These are phyloP conservation scores for Vulpes vulpes DNA, from an alignment of 2,113 vertebrate genomes.

Conservation along the genomic window DNA sequence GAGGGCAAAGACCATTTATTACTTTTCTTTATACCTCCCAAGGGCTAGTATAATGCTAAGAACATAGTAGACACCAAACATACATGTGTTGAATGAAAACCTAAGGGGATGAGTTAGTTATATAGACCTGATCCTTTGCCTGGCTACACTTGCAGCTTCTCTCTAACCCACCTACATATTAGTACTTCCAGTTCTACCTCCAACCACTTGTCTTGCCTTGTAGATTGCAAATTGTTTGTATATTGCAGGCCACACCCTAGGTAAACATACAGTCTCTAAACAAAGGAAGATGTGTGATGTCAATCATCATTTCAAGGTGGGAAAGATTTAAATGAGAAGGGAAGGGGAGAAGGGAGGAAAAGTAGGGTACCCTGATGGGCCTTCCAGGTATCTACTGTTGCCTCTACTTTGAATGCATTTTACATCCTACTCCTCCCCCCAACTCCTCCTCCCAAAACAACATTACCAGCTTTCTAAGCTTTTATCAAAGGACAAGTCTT, in stretches of 20 bases:
- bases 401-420: not conserved
- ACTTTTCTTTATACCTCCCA: not conserved
- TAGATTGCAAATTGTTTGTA: not conserved
- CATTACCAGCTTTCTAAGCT: not conserved
- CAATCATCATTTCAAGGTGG: not conserved
- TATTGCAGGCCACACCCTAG: not conserved
- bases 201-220: not conserved
- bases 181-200: not conserved
- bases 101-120: accelerated
- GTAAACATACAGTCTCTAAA: not conserved
- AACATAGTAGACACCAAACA: not conserved
- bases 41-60: not conserved
- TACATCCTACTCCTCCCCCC: too few relatives aligned
- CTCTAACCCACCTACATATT: not conserved
- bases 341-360: too few relatives aligned
- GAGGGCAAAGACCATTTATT: not conserved
- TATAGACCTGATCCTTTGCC: not conserved
- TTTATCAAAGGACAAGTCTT: not conserved
- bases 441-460: not conserved
- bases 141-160: not conserved
- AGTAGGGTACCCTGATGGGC: not conserved
- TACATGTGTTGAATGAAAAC: not conserved
- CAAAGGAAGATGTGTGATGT: not conserved
- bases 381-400: not conserved
- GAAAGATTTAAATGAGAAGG: not conserved